Percentiles rank a stretch among this genome's conserved stretches.
phyloP scores from a whole-genome alignment of 1,140 invertebrate species.

The Triops longicaudatus region DNA sequence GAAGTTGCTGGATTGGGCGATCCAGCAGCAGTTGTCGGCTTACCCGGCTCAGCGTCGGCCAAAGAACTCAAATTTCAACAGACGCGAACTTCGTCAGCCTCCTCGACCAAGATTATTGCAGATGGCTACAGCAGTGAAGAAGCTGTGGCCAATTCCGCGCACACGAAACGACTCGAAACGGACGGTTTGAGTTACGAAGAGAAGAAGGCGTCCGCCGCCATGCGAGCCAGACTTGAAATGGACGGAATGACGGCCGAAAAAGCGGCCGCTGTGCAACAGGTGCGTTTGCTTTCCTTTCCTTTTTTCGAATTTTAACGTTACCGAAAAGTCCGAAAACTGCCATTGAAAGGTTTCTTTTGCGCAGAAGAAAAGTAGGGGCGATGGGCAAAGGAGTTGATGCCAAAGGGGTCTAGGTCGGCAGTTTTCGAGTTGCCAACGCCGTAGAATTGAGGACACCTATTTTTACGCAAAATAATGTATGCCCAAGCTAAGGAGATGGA shows the following conservation, averaged over 20 bases:
- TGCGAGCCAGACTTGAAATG: conserved; percentile 55
- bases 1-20: conserved; percentile 35
- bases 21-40: background rate
- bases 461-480: background rate
- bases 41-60: background rate
- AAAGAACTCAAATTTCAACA: conserved; percentile 65
- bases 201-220: conserved; percentile 48
- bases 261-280: conserved; percentile 59
- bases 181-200: conserved; percentile 72
- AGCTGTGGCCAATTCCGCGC: conserved; percentile 60
- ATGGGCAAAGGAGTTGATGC: conserved; percentile 13
- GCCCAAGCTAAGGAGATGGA: background rate
- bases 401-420: conserved; percentile 23
- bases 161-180: conserved; percentile 65
- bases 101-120: conserved; percentile 59
- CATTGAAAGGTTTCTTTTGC: background rate
- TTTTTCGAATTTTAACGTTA: background rate
- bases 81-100: conserved; percentile 64
- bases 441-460: background rate
- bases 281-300: conserved; percentile 38
- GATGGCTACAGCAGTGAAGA: conserved; percentile 68
- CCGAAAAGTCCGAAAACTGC: background rate
- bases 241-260: conserved; percentile 68
- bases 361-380: background rate
- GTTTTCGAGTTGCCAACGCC: conserved; percentile 8